Percentiles rank a stretch among this genome's conserved stretches.
Conservation (phyloP, 2,797 vertebrate species). For the Microctenopoma stevenorrisi region DNA sequence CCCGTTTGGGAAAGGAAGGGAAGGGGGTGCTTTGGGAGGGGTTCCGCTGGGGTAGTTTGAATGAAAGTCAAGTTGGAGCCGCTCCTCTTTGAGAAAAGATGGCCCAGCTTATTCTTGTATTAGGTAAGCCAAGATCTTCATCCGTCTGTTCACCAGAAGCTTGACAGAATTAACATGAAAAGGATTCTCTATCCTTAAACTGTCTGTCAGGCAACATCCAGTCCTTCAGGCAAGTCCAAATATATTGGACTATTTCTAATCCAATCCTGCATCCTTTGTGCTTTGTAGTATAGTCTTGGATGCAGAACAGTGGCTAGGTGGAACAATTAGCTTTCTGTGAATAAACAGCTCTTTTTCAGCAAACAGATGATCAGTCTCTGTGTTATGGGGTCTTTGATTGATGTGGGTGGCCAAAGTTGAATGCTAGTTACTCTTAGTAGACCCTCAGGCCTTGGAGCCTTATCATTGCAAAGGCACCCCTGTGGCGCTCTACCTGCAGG, state of each 20-base stretch:
- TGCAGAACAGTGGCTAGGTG: constrained; percentile 70
- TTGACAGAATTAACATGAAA: constrained; percentile 79
- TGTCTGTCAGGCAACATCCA: constrained; percentile 69
- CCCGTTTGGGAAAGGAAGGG: constrained; percentile 61
- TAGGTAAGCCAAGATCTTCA: constrained; percentile 72
- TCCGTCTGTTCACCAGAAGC: constrained; percentile 80
- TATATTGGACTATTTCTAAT: constrained; percentile 66
- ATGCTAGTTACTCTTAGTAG: constrained; percentile 69
- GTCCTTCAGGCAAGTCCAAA: constrained; percentile 77
- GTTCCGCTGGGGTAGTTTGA: constrained; percentile 56
- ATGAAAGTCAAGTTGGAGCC: constrained; percentile 72
- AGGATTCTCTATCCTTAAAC: constrained; percentile 72
- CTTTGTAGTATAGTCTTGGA: constrained; percentile 73
- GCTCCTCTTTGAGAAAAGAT: constrained; percentile 74
- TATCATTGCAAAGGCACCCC: constrained; percentile 70
- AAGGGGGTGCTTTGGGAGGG: constrained; percentile 53
- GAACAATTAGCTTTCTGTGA: constrained; percentile 76
- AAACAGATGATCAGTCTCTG: constrained; percentile 76
- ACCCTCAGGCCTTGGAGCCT: constrained; percentile 65
- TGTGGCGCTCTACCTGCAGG: constrained; percentile 74
- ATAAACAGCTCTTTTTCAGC: constrained; percentile 72
- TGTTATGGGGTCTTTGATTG: constrained; percentile 75
- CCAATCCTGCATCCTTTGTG: constrained; percentile 68
- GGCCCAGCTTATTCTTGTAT: constrained; percentile 75
- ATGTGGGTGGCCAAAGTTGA: constrained; percentile 82